These are phyloP conservation scores for Papilio aristodemus DNA, from an alignment of 1,140 invertebrate genomes.

Conservation along the genomic window DNA sequence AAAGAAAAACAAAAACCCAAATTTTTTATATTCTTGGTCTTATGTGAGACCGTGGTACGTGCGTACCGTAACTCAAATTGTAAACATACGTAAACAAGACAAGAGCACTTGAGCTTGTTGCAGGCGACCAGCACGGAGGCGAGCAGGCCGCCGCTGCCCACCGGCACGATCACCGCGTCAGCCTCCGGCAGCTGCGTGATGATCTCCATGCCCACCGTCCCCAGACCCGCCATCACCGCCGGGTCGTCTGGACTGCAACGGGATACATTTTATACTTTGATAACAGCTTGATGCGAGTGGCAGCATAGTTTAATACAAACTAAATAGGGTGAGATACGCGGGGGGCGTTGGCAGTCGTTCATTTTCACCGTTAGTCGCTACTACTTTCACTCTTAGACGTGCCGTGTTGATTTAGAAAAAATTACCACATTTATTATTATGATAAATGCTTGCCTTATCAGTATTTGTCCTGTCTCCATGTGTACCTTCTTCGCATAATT, in stretches of 20 bases:
- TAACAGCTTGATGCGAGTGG: not conserved
- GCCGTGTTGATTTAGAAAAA: too few relatives aligned
- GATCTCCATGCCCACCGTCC: conserved; percentile 66
- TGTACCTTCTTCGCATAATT: conserved; percentile 59
- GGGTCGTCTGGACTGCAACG: conserved; percentile 59
- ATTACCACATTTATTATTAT: conserved; percentile 7
- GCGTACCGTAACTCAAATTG: too few relatives aligned
- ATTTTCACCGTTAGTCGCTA: too few relatives aligned
- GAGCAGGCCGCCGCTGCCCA: conserved; percentile 53
- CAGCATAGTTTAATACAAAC: too few relatives aligned
- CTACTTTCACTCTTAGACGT: too few relatives aligned
- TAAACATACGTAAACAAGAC: conserved; percentile 65
- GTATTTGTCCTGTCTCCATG: conserved; percentile 47
- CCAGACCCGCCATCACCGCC: conserved; percentile 63
- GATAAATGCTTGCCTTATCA: conserved; percentile 48
- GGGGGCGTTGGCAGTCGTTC: too few relatives aligned
- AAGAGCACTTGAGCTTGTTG: conserved; percentile 72
- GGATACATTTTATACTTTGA: not conserved
- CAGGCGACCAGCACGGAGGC: conserved; percentile 64
- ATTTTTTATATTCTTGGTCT: too few relatives aligned
- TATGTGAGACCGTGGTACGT: too few relatives aligned
- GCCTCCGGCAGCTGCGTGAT: conserved; percentile 69
- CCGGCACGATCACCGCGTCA: conserved; percentile 69
- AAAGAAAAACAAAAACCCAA: too few relatives aligned
- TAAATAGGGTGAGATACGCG: too few relatives aligned